Evolutionary conservation across 1,140 invertebrate genomes (phyloP).

Genomic region (Caenorhabditis remanei): DNA sequence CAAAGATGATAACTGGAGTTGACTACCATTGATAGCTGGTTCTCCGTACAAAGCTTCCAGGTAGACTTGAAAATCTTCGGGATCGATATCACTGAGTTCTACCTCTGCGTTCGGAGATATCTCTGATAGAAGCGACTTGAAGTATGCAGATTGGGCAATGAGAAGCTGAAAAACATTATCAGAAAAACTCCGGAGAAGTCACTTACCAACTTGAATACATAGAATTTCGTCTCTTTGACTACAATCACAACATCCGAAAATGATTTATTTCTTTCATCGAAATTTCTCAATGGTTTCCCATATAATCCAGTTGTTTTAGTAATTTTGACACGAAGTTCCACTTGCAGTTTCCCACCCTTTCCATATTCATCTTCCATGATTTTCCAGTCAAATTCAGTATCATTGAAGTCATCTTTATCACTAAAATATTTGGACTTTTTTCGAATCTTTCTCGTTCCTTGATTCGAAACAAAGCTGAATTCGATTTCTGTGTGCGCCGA

Average conservation of each 20-base stretch:
- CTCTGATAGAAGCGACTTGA: neutral
- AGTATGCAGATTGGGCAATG: neutral
- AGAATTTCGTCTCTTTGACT: no score
- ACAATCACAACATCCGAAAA: no score
- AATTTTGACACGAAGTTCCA: neutral
- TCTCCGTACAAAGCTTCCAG: no score
- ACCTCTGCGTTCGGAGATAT: neutral
- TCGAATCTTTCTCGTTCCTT: no score
- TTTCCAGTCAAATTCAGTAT: neutral
- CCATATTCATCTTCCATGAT: neutral
- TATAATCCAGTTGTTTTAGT: neutral
- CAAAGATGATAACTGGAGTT: neutral
- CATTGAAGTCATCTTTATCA: no score
- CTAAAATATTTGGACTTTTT: no score
- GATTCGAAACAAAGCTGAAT: no score
- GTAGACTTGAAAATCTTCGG: neutral
- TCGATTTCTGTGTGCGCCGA: no score
- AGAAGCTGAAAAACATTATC: neutral
- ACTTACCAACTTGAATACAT: neutral
- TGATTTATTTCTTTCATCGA: no score
- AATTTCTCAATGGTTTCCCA: no score
- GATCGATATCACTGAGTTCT: neutral
- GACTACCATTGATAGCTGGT: conserved; percentile 5
- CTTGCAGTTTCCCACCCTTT: neutral
- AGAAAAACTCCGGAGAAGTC: neutral